Evolutionary conservation across 1,140 invertebrate species (phyloP).

Genomic region (Bathynomus jamesi): DNA sequence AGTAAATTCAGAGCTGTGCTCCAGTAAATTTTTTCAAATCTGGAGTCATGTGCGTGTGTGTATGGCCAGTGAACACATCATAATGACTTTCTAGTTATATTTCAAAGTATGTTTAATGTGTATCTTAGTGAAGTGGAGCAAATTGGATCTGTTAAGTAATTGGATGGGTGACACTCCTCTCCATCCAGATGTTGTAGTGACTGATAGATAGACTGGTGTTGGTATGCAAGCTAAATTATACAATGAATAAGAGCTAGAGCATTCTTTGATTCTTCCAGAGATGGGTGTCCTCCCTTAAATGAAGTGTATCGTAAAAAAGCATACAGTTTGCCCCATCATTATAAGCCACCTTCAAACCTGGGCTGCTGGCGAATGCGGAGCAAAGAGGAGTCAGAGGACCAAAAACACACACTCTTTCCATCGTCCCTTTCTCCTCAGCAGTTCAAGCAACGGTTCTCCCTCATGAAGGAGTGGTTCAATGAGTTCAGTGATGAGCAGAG

Average conservation of each 20-base stretch:
- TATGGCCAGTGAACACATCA: no score
- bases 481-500: conserved; percentile 48
- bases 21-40: no score
- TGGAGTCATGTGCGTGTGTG: no score
- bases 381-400: background rate
- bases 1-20: no score
- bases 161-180: no score
- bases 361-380: background rate
- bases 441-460: conserved; percentile 30
- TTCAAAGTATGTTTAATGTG: no score
- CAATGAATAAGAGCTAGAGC: background rate
- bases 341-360: background rate
- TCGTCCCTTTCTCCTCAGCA: background rate
- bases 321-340: background rate
- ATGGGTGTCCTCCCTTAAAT: background rate
- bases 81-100: no score
- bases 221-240: no score
- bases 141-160: no score
- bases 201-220: no score
- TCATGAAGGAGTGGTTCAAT: conserved; percentile 43
- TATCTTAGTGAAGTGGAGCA: no score
- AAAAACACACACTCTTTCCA: background rate
- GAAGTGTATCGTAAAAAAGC: background rate
- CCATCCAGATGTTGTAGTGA: no score
- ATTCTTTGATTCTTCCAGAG: background rate